Conservation (phyloP, 2,888 invertebrate species). For the Trichacis sp. region DNA sequence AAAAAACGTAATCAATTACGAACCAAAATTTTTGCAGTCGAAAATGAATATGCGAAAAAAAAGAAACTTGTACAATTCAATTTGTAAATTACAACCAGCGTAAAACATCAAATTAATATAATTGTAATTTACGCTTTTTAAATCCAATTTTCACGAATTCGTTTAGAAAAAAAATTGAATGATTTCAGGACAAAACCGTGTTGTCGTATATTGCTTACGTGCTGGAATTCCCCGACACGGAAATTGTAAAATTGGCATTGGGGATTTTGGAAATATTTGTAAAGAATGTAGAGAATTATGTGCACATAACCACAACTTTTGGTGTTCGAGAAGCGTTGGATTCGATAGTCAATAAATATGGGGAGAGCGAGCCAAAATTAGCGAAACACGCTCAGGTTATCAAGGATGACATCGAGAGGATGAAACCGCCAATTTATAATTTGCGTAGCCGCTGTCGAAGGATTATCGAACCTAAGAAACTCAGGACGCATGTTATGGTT, state of each 20-base stretch:
- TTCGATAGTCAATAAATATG: slow-evolving; percentile 61
- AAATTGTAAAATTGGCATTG: slow-evolving; percentile 59
- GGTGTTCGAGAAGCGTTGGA: slow-evolving; percentile 65
- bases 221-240: slow-evolving; percentile 60
- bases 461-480: slow-evolving; percentile 65
- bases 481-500: slow-evolving; percentile 64
- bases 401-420: slow-evolving; percentile 65
- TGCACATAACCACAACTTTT: slow-evolving; percentile 66
- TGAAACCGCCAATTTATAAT: slow-evolving; percentile 67
- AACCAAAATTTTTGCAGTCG: too few species aligned
- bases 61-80: not conserved
- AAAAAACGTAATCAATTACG: too few species aligned
- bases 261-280: slow-evolving; percentile 64
- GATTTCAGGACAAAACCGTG: slow-evolving; percentile 64
- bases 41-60: not conserved
- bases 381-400: slow-evolving; percentile 60
- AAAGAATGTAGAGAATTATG: slow-evolving; percentile 65
- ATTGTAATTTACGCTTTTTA: too few species aligned
- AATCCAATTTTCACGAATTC: slow-evolving; percentile 5
- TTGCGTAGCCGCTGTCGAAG: slow-evolving; percentile 64
- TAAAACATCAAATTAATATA: too few species aligned
- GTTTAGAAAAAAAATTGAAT: slow-evolving; percentile 6
- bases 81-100: too few species aligned
- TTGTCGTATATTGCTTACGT: slow-evolving; percentile 64
- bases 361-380: slow-evolving; percentile 56